Evolutionary conservation across 2,113 vertebrate genomes (phyloP).

Genomic region (Chascanopsetta lugubris): DNA sequence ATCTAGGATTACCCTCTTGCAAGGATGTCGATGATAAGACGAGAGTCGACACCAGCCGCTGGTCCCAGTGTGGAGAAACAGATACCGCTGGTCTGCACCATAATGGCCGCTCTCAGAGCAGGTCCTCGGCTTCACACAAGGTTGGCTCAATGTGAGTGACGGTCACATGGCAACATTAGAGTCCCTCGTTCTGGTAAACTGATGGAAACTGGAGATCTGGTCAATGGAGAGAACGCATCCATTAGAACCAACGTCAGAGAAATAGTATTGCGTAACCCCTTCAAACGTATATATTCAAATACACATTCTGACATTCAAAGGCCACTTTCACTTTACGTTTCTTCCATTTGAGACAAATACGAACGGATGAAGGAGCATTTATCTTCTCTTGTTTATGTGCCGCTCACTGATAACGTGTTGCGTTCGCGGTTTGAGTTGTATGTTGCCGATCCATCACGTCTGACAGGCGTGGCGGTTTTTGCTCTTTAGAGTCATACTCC

Average conservation of each 20-base stretch:
- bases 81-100: constrained; percentile 52
- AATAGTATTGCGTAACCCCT: constrained; percentile 22
- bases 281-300: not conserved
- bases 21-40: constrained; percentile 65
- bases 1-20: constrained; percentile 56
- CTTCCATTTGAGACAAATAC: not conserved
- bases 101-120: constrained; percentile 64
- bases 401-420: not conserved
- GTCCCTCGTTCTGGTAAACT: constrained; percentile 34
- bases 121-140: constrained; percentile 43
- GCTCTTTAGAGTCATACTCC: not conserved
- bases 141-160: constrained; percentile 67
- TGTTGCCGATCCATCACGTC: constrained; percentile 5
- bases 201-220: constrained; percentile 50
- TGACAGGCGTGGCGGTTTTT: constrained; percentile 11
- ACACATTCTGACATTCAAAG: constrained; percentile 15
- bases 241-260: constrained; percentile 47
- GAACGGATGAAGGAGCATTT: not conserved
- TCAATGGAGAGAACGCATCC: constrained; percentile 39
- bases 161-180: constrained; percentile 51
- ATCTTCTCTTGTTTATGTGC: constrained; percentile 2
- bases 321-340: not conserved
- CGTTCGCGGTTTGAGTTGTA: not conserved
- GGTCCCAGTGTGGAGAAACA: constrained; percentile 62
- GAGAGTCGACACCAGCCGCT: constrained; percentile 55